Conservation (phyloP, 2,888 invertebrate species). For the Calameuta filiformis region DNA sequence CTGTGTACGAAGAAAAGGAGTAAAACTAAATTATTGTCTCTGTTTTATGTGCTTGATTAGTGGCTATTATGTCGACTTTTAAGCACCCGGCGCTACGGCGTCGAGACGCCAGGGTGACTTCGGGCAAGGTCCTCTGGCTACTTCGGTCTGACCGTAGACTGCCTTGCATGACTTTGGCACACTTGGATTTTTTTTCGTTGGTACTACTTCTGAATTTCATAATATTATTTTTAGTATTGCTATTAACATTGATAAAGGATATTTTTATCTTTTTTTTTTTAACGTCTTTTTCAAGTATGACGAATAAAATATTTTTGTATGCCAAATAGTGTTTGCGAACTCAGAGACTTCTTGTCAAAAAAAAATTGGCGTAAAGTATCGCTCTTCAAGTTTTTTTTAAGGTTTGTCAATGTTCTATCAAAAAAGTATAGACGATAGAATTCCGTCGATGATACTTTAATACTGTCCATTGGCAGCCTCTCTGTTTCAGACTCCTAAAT, state of each 20-base stretch:
- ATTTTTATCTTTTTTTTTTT: neutral
- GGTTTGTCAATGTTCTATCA: neutral
- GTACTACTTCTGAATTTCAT: too few relatives aligned
- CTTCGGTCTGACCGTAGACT: neutral
- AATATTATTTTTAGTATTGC: too few relatives aligned
- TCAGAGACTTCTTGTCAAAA: neutral
- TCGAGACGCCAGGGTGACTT: neutral
- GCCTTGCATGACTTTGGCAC: neutral
- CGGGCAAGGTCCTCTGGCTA: neutral
- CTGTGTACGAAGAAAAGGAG: neutral
- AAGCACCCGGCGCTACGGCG: neutral
- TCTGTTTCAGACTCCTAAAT: neutral
- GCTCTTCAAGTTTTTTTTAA: neutral
- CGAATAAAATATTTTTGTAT: neutral
- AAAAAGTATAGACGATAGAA: neutral
- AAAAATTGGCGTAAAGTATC: neutral
- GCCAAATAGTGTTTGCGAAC: neutral
- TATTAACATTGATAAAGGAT: too few relatives aligned
- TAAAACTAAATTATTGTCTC: neutral
- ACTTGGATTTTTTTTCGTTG: neutral
- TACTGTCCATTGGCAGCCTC: neutral
- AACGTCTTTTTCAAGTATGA: neutral
- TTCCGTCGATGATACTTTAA: neutral
- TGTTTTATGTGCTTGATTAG: neutral
- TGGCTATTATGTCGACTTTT: neutral